phyloP scores from a whole-genome alignment of 1,140 invertebrate genomes.

The Ganaspis sp. region DNA sequence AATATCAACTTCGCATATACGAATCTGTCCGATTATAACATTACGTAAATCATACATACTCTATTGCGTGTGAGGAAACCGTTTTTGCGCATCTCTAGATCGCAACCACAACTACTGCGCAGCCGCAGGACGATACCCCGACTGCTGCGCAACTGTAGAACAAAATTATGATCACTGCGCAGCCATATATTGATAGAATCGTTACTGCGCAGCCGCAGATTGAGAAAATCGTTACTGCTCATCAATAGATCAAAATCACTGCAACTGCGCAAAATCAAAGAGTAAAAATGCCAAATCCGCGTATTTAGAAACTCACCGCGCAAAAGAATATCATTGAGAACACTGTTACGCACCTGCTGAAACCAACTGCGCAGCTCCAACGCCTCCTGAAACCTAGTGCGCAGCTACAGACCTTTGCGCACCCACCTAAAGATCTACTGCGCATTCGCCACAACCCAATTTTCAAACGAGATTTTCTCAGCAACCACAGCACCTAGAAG shows the following conservation, averaged over 20 bases:
- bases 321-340: no score
- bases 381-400: no score
- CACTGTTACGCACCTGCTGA: no score
- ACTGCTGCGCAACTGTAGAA: no score
- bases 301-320: no score
- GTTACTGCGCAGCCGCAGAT: not conserved
- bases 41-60: not conserved
- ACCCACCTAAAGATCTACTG: not conserved
- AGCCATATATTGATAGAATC: not conserved
- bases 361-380: no score
- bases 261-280: no score
- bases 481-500: not conserved
- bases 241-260: not conserved
- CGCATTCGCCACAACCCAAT: not conserved
- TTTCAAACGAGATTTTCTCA: not conserved
- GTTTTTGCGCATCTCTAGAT: not conserved
- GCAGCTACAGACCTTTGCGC: no score
- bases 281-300: no score
- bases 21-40: constrained; percentile 37
- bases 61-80: no score
- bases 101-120: not conserved
- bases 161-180: not conserved
- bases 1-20: constrained; percentile 54
- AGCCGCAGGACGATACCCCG: no score
- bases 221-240: not conserved